phyloP scores from a whole-genome alignment of 2,113 vertebrate genomes.

The Capreolus pygargus region DNA sequence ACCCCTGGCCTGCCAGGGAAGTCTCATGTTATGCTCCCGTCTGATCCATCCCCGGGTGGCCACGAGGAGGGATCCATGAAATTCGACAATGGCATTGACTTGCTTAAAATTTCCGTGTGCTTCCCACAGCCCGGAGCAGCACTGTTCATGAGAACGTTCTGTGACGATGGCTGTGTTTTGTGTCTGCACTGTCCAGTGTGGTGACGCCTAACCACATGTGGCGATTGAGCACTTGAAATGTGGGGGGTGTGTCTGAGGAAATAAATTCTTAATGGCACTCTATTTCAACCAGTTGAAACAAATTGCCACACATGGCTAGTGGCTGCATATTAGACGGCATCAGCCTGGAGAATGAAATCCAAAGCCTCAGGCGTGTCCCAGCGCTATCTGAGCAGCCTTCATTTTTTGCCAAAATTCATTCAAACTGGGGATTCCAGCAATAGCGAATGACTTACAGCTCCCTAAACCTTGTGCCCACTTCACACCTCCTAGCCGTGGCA shows the following conservation, averaged over 20 bases:
- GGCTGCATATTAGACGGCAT: neutral
- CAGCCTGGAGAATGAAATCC: neutral
- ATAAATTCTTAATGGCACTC: neutral
- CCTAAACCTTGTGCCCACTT: neutral
- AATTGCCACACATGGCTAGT: neutral
- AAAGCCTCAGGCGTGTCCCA: neutral
- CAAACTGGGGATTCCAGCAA: slow-evolving; percentile 5
- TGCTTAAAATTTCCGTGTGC: too few species aligned
- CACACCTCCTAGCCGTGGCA: neutral
- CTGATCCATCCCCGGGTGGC: too few species aligned
- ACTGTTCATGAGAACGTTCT: neutral
- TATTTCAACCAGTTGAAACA: neutral
- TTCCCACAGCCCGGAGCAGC: neutral
- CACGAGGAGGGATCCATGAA: neutral
- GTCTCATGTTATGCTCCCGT: neutral
- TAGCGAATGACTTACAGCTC: neutral
- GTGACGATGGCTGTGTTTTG: fast-evolving
- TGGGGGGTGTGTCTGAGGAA: neutral
- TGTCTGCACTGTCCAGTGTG: neutral
- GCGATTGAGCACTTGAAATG: neutral
- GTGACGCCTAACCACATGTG: neutral
- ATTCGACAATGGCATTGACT: fast-evolving
- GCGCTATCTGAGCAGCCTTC: neutral
- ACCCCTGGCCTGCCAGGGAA: neutral
- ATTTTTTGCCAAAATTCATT: slow-evolving; percentile 5